Evolutionary conservation across 2,888 invertebrate genomes (phyloP).

Genomic region (Drosophila cracens): DNA sequence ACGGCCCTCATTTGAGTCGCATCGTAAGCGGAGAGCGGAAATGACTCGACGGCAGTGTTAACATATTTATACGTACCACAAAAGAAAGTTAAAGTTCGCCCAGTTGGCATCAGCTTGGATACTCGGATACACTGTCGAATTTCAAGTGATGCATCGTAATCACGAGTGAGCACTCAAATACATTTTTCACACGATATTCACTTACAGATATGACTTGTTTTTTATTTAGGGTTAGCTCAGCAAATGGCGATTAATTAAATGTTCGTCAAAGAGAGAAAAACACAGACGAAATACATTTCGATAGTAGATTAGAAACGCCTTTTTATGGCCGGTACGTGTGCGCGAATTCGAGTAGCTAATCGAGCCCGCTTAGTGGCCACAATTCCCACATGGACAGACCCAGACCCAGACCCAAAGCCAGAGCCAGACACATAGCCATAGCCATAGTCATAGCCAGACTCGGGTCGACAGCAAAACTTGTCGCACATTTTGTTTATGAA

Average conservation of each 20-base stretch:
- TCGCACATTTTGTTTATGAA: slow-evolving; percentile 79
- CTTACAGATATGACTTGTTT: slow-evolving; percentile 56
- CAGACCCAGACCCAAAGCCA: slow-evolving; percentile 10
- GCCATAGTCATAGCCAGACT: slow-evolving; percentile 18
- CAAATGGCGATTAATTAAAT: slow-evolving; percentile 66
- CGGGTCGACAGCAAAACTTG: slow-evolving; percentile 36
- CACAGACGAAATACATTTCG: slow-evolving; percentile 23
- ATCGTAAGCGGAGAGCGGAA: slow-evolving; percentile 55
- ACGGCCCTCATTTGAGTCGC: slow-evolving; percentile 48
- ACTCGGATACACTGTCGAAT: slow-evolving; percentile 17
- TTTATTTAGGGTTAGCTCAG: slow-evolving; percentile 9
- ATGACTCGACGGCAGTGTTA: slow-evolving; percentile 56
- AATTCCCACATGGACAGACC: slow-evolving; percentile 54
- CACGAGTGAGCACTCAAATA: slow-evolving; percentile 8
- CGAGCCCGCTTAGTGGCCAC: slow-evolving; percentile 55
- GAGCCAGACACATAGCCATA: slow-evolving; percentile 23
- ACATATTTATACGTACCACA: slow-evolving; percentile 40
- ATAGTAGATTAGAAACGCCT: slow-evolving; percentile 70
- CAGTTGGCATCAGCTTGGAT: slow-evolving; percentile 51
- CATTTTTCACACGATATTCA: slow-evolving; percentile 75
- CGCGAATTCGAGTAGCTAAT: slow-evolving; percentile 82
- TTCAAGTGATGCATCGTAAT: slow-evolving; percentile 32
- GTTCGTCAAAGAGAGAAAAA: slow-evolving; percentile 62
- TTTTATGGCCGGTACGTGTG: slow-evolving; percentile 75
- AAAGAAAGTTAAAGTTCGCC: slow-evolving; percentile 60